phyloP scores from a whole-genome alignment of 2,888 invertebrate genomes.

The Eristalis pertinax region DNA sequence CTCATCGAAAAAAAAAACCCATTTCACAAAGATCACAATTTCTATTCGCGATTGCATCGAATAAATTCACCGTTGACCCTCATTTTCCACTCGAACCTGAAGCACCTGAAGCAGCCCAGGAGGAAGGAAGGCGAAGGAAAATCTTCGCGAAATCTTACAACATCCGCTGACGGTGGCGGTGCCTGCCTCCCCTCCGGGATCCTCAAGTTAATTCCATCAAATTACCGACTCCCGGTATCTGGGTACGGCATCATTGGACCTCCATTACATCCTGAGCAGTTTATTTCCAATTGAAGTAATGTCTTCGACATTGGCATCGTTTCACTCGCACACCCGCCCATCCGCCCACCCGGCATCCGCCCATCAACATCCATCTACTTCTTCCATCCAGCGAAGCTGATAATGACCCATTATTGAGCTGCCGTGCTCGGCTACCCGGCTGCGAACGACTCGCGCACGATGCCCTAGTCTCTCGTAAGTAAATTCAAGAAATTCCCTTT shows the following conservation, averaged over 20 bases:
- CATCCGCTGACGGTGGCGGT: conserved; percentile 18
- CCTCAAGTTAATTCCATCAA: conserved; percentile 38
- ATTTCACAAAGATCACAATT: neutral
- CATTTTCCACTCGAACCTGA: neutral
- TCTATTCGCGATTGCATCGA: neutral
- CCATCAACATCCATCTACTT: neutral
- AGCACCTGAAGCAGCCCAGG: neutral
- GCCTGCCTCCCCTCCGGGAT: neutral
- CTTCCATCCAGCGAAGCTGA: conserved; percentile 28
- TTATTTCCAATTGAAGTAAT: conserved; percentile 58
- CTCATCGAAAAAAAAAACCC: neutral
- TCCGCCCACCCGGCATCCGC: neutral
- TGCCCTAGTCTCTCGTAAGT: neutral
- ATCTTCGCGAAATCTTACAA: neutral
- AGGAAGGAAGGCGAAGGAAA: no score
- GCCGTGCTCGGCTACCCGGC: neutral
- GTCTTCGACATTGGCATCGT: conserved; percentile 8
- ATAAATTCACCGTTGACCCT: neutral
- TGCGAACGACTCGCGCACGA: neutral
- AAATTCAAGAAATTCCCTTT: conserved; percentile 54
- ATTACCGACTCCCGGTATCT: conserved; percentile 29
- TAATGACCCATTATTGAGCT: conserved; percentile 66
- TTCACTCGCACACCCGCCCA: neutral
- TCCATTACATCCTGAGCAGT: conserved; percentile 41
- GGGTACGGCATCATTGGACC: conserved; percentile 12